These are phyloP conservation scores for Phataginus tricuspis DNA, from an alignment of 2,797 vertebrate genomes.

Conservation along the genomic window DNA sequence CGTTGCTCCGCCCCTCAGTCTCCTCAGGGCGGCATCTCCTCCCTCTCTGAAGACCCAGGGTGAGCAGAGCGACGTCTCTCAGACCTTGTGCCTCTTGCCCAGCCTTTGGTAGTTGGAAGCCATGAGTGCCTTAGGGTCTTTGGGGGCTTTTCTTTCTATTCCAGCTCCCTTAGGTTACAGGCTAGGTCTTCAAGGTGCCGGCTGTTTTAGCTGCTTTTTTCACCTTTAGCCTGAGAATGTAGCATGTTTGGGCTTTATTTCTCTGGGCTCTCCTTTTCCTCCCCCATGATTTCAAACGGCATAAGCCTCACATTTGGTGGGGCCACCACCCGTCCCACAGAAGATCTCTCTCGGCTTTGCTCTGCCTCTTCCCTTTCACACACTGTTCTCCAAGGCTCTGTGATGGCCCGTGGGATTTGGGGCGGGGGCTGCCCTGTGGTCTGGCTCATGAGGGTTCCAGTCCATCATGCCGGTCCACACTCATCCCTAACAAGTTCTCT, in stretches of 20 bases:
- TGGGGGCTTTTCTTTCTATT: background rate
- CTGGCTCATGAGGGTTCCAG: background rate
- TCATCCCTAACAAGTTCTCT: background rate
- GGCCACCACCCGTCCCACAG: background rate
- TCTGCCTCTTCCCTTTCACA: background rate
- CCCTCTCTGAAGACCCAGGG: background rate
- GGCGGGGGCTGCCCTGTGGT: background rate
- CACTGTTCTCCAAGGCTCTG: background rate
- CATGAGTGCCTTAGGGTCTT: background rate
- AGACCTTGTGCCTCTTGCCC: background rate
- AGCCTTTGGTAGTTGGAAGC: background rate
- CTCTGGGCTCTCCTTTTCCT: background rate
- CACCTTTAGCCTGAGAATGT: background rate
- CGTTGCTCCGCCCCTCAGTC: background rate
- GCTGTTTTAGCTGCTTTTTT: background rate
- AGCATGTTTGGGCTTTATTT: background rate
- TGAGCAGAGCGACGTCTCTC: background rate
- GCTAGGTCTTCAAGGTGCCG: background rate
- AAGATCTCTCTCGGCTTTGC: background rate
- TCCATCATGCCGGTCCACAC: background rate
- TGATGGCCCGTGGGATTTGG: background rate
- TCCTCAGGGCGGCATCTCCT: background rate
- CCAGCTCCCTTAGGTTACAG: background rate
- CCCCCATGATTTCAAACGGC: background rate
- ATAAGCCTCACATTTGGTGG: background rate